phyloP scores from a whole-genome alignment of 2,888 invertebrate genomes.

The Baccha elongata region DNA sequence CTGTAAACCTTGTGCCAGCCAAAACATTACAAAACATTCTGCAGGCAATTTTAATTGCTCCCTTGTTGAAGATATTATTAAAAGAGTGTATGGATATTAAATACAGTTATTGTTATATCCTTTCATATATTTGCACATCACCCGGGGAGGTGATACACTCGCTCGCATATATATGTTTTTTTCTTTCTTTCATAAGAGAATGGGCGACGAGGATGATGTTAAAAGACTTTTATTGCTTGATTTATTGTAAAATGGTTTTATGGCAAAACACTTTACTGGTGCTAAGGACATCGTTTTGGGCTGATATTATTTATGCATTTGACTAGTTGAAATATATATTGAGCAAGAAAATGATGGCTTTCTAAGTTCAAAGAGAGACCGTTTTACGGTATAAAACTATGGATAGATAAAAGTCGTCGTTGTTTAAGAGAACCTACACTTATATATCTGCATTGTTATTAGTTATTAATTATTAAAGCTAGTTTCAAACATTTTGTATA shows the following conservation, averaged over 20 bases:
- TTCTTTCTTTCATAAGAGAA: slow-evolving; percentile 15
- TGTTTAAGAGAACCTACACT: no score
- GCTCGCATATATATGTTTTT: slow-evolving; percentile 7
- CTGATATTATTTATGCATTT: slow-evolving; percentile 48
- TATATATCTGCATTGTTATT: no score
- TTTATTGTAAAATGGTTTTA: slow-evolving; percentile 65
- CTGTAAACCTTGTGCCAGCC: slow-evolving; percentile 11
- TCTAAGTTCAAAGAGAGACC: no score
- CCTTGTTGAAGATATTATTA: slow-evolving; percentile 70
- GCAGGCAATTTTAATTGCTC: slow-evolving; percentile 69
- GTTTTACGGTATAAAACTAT: no score
- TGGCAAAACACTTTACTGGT: slow-evolving; percentile 57
- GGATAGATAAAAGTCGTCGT: no score
- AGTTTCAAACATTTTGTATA: no score
- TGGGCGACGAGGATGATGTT: slow-evolving; percentile 61
- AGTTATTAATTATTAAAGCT: no score
- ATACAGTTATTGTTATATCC: slow-evolving; percentile 71
- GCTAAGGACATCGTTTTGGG: slow-evolving; percentile 22
- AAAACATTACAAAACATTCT: slow-evolving; percentile 30
- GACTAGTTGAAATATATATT: not conserved
- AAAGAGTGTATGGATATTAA: slow-evolving; percentile 66
- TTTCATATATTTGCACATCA: slow-evolving; percentile 62
- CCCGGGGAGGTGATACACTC: slow-evolving; percentile 52
- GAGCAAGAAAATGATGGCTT: no score
- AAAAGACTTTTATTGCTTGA: slow-evolving; percentile 64